A percentile compares a stretch with the other conserved stretches of the same genome.
Conservation (phyloP, 2,113 vertebrate species). For the Apus apus region DNA sequence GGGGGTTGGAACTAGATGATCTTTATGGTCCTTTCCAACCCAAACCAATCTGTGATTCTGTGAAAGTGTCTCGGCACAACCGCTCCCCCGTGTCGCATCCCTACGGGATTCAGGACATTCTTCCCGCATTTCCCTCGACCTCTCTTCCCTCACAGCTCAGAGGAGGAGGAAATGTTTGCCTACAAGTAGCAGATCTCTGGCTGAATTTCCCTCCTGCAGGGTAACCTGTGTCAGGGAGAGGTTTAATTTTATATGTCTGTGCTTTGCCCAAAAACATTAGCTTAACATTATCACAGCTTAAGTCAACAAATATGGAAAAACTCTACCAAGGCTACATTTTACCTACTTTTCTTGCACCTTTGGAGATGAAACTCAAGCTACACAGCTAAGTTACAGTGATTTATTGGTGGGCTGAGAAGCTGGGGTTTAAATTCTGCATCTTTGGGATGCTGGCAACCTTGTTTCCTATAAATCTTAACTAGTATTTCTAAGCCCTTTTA, state of each 20-base stretch:
- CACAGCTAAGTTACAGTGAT: neutral
- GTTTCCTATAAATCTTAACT: conserved; percentile 54
- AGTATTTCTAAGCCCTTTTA: conserved; percentile 61
- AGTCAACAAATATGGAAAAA: neutral
- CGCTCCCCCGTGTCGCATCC: neutral
- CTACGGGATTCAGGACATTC: accelerated
- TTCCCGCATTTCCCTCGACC: accelerated
- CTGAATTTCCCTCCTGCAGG: neutral
- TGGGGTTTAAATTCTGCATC: conserved; percentile 46
- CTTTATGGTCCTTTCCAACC: too few species aligned
- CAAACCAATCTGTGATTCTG: too few species aligned
- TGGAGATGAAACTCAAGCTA: conserved; percentile 23
- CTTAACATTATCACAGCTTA: neutral
- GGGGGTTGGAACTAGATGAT: too few species aligned
- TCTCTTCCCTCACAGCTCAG: neutral
- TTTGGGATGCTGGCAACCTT: conserved; percentile 47
- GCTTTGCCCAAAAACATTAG: conserved; percentile 22
- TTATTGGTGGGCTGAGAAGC: conserved; percentile 46
- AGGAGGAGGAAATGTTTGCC: neutral
- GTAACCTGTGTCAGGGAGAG: neutral
- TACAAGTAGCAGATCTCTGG: neutral
- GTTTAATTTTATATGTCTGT: neutral
- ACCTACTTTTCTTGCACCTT: conserved; percentile 18
- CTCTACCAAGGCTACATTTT: neutral
- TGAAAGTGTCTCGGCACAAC: accelerated